Base-by-base conservation (phyloP, 1,140 invertebrate genomes). In the Rhagoletis pomonella region DNA sequence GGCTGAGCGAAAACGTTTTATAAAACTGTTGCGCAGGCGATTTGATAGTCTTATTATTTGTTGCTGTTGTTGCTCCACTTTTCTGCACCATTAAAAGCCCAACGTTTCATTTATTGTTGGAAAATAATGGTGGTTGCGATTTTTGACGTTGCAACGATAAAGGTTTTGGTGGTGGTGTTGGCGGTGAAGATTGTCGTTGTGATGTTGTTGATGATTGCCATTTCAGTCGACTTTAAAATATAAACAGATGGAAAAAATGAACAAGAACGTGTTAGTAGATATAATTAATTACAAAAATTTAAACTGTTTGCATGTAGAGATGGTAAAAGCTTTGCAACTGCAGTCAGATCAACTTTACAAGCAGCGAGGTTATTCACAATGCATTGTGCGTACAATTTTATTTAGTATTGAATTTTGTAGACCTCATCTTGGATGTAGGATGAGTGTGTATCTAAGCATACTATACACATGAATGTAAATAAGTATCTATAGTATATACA, bases 31-130 rank as follows among this genome's bases (percentile, higher is more conserved):
- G 62, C 88, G 87, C 86, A 91, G 87, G 77, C 90, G 87, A 87
- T 90, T 89, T 65, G 86, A 88, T 89, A 91, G 88, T 89, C 90
- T 90, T 89, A 88, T 73, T 77, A 58, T 50, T 87, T 87, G 86
- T 86, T 87, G 86, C 19, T 87, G 60, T 62, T 81, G 50, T 50
- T 85, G 84, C 19, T 55, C 47, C 50, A 87, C 42, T 17, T 69
- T 87, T 14, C 86, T 55, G 10, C 1, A 47, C 19, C 55, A 39
- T 67, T 29, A 5, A 67, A 29, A 4, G 5, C 4, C 4, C 4
- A 29, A 29, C 17, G 10, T 29, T 39, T 67, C 10, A 67, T 67
- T 81, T 55, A 17, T 81, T 81, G 17, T 59, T 62, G 14, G 9
- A 60, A 42, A 60, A 47, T 58, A 44, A 39, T 86, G 58, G 42